phyloP scores from a whole-genome alignment of 2,113 vertebrate genomes.

The Indri indri region DNA sequence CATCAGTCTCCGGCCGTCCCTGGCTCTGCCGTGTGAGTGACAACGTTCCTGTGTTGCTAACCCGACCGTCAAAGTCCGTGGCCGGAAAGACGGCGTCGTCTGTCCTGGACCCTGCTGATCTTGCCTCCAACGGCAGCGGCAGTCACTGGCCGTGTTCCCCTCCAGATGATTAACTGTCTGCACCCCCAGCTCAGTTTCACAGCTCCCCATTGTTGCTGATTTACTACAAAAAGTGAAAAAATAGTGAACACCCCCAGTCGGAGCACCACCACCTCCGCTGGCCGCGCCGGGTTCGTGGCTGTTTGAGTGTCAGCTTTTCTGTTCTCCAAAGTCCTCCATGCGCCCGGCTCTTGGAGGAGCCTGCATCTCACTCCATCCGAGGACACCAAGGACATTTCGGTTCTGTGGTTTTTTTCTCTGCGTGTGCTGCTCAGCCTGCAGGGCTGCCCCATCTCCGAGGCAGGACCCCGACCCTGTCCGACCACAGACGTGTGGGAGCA shows the following conservation, averaged over 20 bases:
- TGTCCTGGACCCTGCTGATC: not conserved
- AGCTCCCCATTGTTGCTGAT: constrained; percentile 48
- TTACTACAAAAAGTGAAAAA: constrained; percentile 38
- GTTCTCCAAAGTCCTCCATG: constrained; percentile 70
- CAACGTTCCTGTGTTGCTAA: not conserved
- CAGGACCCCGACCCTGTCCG: constrained; percentile 53
- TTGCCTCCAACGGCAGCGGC: fast-evolving
- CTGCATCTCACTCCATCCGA: constrained; percentile 81
- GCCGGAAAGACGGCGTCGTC: not conserved
- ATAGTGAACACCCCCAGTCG: not conserved
- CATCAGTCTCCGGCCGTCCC: not conserved
- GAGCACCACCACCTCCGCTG: constrained; percentile 62
- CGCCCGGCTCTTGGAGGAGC: constrained; percentile 76
- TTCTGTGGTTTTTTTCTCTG: not conserved
- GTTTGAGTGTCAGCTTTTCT: constrained; percentile 81
- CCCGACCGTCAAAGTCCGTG: not conserved
- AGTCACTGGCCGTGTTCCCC: not conserved
- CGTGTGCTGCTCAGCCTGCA: constrained; percentile 26
- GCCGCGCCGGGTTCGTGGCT: constrained; percentile 81
- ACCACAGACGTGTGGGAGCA: fast-evolving
- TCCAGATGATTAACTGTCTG: not conserved
- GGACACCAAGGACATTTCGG: constrained; percentile 71
- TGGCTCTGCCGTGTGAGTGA: not conserved
- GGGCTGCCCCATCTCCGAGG: constrained; percentile 27
- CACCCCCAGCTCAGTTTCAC: not conserved